A percentile compares a stretch with the other conserved stretches of the same genome.
These are phyloP conservation scores for Penaeus vannamei DNA, from an alignment of 1,140 invertebrate species.

Conservation along the genomic window DNA sequence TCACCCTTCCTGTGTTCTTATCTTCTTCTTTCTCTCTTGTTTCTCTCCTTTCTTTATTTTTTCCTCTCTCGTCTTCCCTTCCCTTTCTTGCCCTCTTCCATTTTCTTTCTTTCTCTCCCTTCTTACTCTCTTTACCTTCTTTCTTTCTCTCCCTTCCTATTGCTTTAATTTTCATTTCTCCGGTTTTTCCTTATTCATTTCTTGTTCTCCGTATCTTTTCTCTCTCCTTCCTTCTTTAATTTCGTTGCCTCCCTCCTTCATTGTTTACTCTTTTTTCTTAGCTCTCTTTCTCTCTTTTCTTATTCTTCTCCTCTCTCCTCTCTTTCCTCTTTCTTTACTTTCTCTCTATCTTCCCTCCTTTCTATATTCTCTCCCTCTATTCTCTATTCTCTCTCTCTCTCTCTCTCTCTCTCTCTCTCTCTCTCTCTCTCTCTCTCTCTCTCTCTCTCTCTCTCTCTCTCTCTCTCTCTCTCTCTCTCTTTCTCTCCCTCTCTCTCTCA, in stretches of 20 bases:
- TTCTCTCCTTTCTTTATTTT: not conserved
- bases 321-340: too few relatives aligned
- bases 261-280: not conserved
- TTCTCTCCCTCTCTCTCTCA: not conserved
- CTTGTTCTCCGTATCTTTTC: not conserved
- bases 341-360: not conserved
- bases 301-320: not conserved
- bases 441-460: not conserved
- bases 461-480: not conserved
- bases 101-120: constrained; percentile 2
- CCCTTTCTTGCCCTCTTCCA: not conserved
- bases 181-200: not conserved
- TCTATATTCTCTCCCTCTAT: not conserved
- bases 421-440: not conserved
- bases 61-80: too few relatives aligned
- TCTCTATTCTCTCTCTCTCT: not conserved
- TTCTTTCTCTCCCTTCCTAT: not conserved
- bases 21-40: not conserved
- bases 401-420: not conserved
- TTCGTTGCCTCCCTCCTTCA: too few relatives aligned
- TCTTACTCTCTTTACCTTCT: too few relatives aligned
- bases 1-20: not conserved
- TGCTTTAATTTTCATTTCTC: not conserved
- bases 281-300: not conserved
- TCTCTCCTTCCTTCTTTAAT: not conserved